Conservation (phyloP, 2,888 invertebrate species). For the Lithophane leautieri region DNA sequence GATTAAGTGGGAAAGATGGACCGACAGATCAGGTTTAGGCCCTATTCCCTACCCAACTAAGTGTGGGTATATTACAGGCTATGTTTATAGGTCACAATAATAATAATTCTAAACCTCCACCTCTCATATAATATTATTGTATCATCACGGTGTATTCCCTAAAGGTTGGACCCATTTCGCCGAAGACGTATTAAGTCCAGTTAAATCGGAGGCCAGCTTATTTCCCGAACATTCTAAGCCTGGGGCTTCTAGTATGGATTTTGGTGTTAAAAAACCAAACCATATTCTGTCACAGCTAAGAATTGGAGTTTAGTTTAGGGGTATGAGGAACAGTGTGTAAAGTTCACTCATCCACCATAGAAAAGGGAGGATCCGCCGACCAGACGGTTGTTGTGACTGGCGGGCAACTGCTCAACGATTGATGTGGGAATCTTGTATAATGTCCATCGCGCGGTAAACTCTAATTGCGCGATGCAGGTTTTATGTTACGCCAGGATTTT, state of each 20-base stretch:
- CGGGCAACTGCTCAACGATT: no score
- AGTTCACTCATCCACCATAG: no score
- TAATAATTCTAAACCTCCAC: slow-evolving; percentile 19
- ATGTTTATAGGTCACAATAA: slow-evolving; percentile 32
- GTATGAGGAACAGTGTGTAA: no score
- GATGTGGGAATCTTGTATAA: no score
- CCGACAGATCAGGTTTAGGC: background rate
- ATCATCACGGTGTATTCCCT: slow-evolving; percentile 34
- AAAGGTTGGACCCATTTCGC: slow-evolving; percentile 30
- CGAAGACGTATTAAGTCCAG: slow-evolving; percentile 46
- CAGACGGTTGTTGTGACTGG: no score
- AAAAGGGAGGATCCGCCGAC: no score
- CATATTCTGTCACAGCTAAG: background rate
- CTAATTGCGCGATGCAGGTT: no score
- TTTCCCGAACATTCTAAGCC: slow-evolving; percentile 24
- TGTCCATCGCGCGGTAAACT: no score
- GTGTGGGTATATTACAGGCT: slow-evolving; percentile 1
- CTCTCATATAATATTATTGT: slow-evolving; percentile 37
- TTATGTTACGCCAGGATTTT: no score
- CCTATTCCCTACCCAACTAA: background rate
- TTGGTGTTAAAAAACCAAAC: slow-evolving; percentile 25
- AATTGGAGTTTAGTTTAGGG: no score
- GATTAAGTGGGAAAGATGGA: slow-evolving; percentile 27
- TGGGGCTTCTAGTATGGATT: slow-evolving; percentile 1
- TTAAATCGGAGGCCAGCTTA: slow-evolving; percentile 36